Base-by-base conservation (phyloP, 2,797 vertebrate genomes). In the Amblyraja radiata region DNA sequence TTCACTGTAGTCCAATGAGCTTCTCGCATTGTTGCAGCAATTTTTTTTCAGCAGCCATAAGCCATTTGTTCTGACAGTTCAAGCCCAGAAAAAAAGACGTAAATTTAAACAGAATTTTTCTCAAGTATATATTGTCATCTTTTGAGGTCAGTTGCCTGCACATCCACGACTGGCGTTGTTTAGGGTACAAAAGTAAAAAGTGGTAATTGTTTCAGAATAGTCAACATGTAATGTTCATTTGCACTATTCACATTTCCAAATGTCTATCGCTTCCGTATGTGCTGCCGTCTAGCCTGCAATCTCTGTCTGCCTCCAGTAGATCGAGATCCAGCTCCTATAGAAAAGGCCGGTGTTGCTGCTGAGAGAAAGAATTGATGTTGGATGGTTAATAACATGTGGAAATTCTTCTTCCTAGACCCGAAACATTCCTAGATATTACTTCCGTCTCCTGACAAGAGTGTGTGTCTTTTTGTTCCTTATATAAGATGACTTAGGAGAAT, bases 291-390 rank as follows among this genome's bases (percentile, higher is more conserved):
- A 0, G 98, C 98, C 95, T 98, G 98, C 93, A 99, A 96, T 93
- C 98, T 96, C 94, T 99, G 99, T 0, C 98, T 97, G 84, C 95
- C 93, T 0, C 97, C 96, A 18, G 96, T 94, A 0, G 95, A 95
- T 95, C 98, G 99, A 86, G 98, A 97, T 94, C 98, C 98, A 0
- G 98, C 96, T 80, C 99, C 98, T 0, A 99, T 99, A 73, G 98
- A 99, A 95, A 99, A 99, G 0, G 97, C 25, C 0, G 97, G 96
- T 2, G 95, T 93, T 0, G 95, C 93, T 0, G 97, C 98, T 98
- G 94, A 11, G 90, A 92, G 54, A 73, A 32, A 92, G 73, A 92
- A 92, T 76, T 68, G 63, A 88, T 32, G 78, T 39, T 39, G 16
- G 63, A 88, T 16, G 2, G 84, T 88, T 88, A 88, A 88, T 68